Percentiles rank a stretch among this genome's conserved stretches.
Conservation (phyloP, 92 coral and sea anemone genomes). For the Heliopora coerulea region DNA sequence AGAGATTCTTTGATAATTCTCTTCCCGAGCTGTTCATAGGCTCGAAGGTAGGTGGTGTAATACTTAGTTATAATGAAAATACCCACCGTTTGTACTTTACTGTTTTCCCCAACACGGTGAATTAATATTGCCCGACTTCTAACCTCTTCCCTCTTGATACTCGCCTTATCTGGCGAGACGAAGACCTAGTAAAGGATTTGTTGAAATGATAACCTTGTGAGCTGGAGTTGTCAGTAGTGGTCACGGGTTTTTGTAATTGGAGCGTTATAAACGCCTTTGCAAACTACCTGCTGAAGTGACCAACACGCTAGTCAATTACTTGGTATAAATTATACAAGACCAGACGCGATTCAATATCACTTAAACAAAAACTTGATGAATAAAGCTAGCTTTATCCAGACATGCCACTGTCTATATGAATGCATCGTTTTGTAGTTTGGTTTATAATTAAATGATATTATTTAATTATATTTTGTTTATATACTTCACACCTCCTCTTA, state of each 20-base stretch:
- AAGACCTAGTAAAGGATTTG: no score
- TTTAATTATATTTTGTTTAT: background rate
- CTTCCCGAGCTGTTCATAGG: conserved; percentile 42
- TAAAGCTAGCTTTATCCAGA: no score
- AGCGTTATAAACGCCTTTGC: background rate
- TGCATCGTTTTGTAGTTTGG: no score
- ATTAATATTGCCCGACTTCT: background rate
- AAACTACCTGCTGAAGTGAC: background rate
- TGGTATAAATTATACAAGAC: background rate
- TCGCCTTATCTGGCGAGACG: no score
- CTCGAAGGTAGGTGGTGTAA: conserved; percentile 27
- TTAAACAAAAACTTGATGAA: no score
- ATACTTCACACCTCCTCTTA: background rate
- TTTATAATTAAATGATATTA: background rate
- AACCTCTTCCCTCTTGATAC: no score
- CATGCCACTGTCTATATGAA: no score
- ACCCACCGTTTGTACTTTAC: background rate
- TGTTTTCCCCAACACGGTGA: background rate
- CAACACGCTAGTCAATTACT: background rate
- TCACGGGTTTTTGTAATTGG: background rate
- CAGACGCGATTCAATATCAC: background rate
- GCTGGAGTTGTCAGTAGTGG: background rate
- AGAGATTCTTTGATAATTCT: conserved; percentile 20
- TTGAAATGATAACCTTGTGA: no score
- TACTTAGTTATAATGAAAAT: background rate